Evolutionary conservation across 2,797 vertebrate genomes (phyloP).

Genomic region (Anableps anableps): DNA sequence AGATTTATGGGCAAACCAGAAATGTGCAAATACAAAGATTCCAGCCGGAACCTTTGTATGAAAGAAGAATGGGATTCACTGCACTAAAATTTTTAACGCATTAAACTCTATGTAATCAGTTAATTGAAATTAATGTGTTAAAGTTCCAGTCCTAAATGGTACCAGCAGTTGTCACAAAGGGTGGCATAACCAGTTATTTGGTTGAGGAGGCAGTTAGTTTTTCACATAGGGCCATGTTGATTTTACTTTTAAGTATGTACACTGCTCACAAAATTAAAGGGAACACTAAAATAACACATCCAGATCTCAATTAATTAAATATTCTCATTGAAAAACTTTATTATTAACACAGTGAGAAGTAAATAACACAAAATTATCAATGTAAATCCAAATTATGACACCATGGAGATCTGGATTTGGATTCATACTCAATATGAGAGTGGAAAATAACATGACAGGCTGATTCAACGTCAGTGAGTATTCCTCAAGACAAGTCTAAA

Average conservation of each 20-base stretch:
- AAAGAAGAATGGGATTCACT: background rate
- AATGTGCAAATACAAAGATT: background rate
- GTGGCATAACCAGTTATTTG: background rate
- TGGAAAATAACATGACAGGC: too few relatives aligned
- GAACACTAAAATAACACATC: too few relatives aligned
- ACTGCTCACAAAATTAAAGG: too few relatives aligned
- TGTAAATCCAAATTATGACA: too few relatives aligned
- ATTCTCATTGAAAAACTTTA: too few relatives aligned
- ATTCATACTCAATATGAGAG: too few relatives aligned
- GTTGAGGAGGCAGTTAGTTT: background rate
- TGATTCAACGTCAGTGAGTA: too few relatives aligned
- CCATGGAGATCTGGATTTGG: too few relatives aligned
- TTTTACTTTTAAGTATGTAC: background rate
- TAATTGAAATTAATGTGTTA: background rate
- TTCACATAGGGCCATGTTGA: background rate
- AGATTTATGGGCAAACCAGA: background rate
- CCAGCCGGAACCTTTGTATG: background rate
- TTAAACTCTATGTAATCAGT: background rate
- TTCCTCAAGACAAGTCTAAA: too few relatives aligned
- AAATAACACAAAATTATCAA: too few relatives aligned
- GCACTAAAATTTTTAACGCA: background rate
- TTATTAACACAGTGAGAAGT: too few relatives aligned
- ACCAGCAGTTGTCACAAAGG: background rate
- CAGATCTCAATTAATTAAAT: too few relatives aligned
- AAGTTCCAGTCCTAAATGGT: background rate